Evolutionary conservation across 2,888 invertebrate species (phyloP).

Genomic region (Megaustenia siamemsis): DNA sequence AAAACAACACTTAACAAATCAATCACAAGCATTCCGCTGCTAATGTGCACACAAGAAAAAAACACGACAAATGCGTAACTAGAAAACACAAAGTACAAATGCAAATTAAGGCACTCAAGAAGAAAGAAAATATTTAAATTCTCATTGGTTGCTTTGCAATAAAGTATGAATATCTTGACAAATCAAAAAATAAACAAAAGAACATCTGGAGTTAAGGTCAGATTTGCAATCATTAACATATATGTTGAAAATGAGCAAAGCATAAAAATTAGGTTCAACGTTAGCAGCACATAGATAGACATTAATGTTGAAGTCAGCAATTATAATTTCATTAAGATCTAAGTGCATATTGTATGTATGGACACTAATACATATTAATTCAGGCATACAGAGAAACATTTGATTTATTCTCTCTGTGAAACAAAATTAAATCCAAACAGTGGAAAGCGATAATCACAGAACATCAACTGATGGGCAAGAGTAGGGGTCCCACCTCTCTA

Average conservation of each 20-base stretch:
- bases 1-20: too few species aligned
- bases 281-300: background rate
- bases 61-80: background rate
- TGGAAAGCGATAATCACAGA: too few species aligned
- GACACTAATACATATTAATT: background rate
- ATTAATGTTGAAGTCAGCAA: background rate
- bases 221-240: background rate
- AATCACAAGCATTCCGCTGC: too few species aligned
- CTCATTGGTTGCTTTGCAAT: background rate
- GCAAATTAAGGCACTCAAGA: slow-evolving; percentile 41
- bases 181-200: background rate
- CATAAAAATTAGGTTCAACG: background rate
- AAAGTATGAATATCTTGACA: background rate
- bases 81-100: slow-evolving; percentile 9
- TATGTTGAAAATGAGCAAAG: background rate
- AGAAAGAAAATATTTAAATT: background rate
- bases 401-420: too few species aligned
- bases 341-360: background rate
- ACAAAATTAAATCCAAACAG: too few species aligned
- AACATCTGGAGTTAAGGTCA: background rate
- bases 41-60: too few species aligned
- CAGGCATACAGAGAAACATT: background rate
- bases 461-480: too few species aligned
- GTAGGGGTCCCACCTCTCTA: too few species aligned
- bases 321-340: background rate